phyloP scores from a whole-genome alignment of 2,888 invertebrate species.

The Drosophila prostipennis region DNA sequence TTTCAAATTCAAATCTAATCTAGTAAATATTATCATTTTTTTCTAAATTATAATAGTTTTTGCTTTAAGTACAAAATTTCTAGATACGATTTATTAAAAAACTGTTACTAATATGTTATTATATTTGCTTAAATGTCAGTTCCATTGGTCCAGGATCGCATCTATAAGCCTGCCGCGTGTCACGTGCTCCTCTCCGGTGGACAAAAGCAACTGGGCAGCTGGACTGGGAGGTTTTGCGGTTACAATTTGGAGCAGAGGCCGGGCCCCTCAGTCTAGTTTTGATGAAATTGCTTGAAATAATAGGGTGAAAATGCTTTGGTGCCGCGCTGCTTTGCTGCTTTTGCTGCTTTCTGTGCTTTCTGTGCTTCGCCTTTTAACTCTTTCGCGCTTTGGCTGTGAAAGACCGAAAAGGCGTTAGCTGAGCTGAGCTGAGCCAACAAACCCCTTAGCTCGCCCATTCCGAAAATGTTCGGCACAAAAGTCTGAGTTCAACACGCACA shows the following conservation, averaged over 20 bases:
- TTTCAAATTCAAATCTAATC: too few species aligned
- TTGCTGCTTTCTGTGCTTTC: conserved; percentile 39
- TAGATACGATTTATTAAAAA: too few species aligned
- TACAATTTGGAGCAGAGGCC: conserved; percentile 71
- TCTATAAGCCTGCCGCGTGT: conserved; percentile 3
- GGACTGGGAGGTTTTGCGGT: conserved; percentile 58
- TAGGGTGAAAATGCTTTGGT: conserved; percentile 73
- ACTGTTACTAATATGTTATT: too few species aligned
- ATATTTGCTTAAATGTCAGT: too few species aligned
- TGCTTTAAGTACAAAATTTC: too few species aligned
- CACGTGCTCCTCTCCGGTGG: conserved; percentile 1
- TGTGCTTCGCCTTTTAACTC: conserved; percentile 65
- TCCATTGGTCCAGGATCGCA: background rate
- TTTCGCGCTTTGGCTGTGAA: conserved; percentile 68
- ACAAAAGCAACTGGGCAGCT: conserved; percentile 23
- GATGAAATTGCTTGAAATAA: conserved; percentile 77
- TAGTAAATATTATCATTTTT: too few species aligned
- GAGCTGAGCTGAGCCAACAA: conserved; percentile 32
- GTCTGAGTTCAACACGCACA: conserved; percentile 58
- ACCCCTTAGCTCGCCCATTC: conserved; percentile 11
- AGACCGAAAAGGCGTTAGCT: conserved; percentile 69
- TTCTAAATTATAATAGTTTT: too few species aligned
- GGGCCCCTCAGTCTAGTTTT: conserved; percentile 65
- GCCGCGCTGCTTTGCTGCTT: conserved; percentile 7
- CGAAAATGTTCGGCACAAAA: conserved; percentile 65